Percentiles rank a stretch among this genome's conserved stretches.
Conservation (phyloP, 2,888 invertebrate genomes). For the Pharmacophagus antenor region DNA sequence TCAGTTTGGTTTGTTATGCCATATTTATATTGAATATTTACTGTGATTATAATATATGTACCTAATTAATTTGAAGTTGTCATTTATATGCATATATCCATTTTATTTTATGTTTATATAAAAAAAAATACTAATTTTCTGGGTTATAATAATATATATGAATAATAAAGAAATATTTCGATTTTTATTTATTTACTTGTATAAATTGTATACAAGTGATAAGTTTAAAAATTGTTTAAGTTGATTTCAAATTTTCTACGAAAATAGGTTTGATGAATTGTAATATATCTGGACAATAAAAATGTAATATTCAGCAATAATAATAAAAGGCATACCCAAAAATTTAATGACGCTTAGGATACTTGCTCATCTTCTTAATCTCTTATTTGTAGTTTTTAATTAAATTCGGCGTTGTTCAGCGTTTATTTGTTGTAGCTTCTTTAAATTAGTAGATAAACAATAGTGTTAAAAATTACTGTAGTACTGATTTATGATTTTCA, state of each 20-base stretch:
- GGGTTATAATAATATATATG: not conserved
- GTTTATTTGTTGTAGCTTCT: not conserved
- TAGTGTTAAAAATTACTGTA: not conserved
- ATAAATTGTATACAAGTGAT: not conserved
- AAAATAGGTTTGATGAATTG: not conserved
- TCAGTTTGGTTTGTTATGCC: slow-evolving; percentile 9
- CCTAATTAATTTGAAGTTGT: slow-evolving; percentile 26
- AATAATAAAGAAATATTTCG: not conserved
- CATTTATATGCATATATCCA: not conserved
- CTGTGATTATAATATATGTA: slow-evolving; percentile 18
- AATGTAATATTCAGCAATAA: not conserved
- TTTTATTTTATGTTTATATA: not conserved
- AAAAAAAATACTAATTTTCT: not conserved
- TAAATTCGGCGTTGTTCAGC: too few species aligned
- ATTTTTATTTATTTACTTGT: not conserved
- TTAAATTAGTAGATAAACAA: slow-evolving; percentile 14
- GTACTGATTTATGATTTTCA: slow-evolving; percentile 20
- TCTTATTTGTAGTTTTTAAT: too few species aligned
- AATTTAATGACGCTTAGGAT: too few species aligned
- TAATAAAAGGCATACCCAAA: too few species aligned
- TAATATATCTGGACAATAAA: not conserved
- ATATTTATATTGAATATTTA: slow-evolving; percentile 13
- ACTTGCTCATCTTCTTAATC: too few species aligned
- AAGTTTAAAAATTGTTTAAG: too few species aligned
- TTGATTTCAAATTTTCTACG: too few species aligned